Evolutionary conservation across 2,888 invertebrate genomes (phyloP), one percentile per base, ranked within the genome.

Genomic region (Drosophila bunnanda): DNA sequence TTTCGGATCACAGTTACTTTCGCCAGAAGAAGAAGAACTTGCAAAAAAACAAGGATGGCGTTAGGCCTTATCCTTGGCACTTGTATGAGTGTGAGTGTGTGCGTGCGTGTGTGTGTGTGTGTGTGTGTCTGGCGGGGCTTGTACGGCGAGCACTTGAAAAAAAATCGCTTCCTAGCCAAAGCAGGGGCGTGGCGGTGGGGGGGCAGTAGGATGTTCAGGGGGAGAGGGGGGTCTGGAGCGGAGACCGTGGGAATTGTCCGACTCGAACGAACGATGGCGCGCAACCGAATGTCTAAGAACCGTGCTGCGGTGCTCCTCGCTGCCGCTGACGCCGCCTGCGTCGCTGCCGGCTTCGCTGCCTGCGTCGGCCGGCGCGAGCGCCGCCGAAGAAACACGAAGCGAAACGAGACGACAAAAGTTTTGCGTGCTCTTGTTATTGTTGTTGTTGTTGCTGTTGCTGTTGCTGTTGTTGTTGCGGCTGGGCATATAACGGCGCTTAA

Each of bases 241-340:
- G n/a, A 17, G 4, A 39, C 90, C 91, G 90, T 87, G 89, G 86
- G 83, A 80, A 25, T 25, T 80, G 81, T 89, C 91, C 92, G 92
- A 91, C 92, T 91, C 91, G 90, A 89, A 90, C 90, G 91, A 89
- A 90, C 82, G 90, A 92, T 92, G 92, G 92, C 92, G 91, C 92
- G 91, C 91, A 91, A 92, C 91, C 91, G 91, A 92, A 92, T 92
- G 91, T 91, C 89, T 83, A 82, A 82, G 78, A 80, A 82, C 78
- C 84, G 79, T 75, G 75, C 68, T 38, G 62, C 54, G 53, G 25
- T 46, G 53, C 62, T 66, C 73, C 64, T 44, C 71, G 65, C 64
- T 65, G 68, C 53, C 67, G 46, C 58, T 48, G 68, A 55, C n/a
- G 55, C 17, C 22, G 60, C 60, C 20, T 44, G 32, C 53, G 52